A percentile compares a stretch with the other conserved stretches of the same genome.
These are phyloP conservation scores for Polia nebulosa DNA, from an alignment of 2,888 invertebrate species.

Conservation along the genomic window DNA sequence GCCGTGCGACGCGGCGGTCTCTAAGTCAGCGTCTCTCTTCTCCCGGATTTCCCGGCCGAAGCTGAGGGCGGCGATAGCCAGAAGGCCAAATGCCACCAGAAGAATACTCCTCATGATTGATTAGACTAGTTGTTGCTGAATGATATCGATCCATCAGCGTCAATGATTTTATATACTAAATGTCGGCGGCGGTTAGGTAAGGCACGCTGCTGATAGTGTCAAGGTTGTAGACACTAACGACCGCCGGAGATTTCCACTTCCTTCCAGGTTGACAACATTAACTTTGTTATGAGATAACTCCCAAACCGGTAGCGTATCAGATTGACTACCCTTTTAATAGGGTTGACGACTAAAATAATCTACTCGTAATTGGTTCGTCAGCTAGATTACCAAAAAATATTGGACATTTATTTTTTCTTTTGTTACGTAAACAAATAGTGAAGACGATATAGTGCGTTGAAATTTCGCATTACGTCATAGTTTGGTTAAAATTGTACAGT, in stretches of 20 bases:
- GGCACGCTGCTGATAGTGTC: conserved; percentile 76
- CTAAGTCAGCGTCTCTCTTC: conserved; percentile 87
- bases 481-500: too few relatives aligned
- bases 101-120: conserved; percentile 79
- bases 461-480: too few relatives aligned
- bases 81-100: conserved; percentile 79
- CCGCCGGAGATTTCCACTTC: conserved; percentile 77
- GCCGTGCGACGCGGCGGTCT: conserved; percentile 84
- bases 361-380: too few relatives aligned
- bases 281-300: conserved; percentile 47
- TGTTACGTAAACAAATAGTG: too few relatives aligned
- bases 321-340: neutral
- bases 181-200: conserved; percentile 79
- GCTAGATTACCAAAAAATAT: too few relatives aligned
- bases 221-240: conserved; percentile 77
- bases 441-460: too few relatives aligned
- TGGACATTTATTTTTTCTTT: too few relatives aligned
- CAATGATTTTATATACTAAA: conserved; percentile 81
- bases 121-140: conserved; percentile 68
- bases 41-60: conserved; percentile 87
- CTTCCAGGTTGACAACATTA: conserved; percentile 67
- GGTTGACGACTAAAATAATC: too few relatives aligned
- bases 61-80: conserved; percentile 86
- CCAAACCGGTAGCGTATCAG: neutral
- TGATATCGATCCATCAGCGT: conserved; percentile 72